These are phyloP conservation scores for Papilio polyxenes DNA, from an alignment of 1,140 invertebrate genomes.

Conservation along the genomic window DNA sequence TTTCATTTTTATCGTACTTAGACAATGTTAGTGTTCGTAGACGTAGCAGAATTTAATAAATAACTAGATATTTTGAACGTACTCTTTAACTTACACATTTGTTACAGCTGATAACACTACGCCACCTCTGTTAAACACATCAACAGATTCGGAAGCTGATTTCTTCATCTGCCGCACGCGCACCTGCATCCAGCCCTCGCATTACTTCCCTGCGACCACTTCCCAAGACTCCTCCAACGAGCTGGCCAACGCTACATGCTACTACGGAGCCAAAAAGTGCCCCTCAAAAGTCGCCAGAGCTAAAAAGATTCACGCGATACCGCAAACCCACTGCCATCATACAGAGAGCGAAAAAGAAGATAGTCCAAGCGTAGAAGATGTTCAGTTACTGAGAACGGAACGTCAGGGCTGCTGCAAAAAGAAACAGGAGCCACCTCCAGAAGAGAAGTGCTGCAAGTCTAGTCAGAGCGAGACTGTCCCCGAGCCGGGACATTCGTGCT, in stretches of 20 bases:
- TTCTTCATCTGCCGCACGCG: conserved; percentile 69
- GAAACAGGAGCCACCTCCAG: conserved; percentile 53
- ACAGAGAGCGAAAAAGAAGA: conserved; percentile 65
- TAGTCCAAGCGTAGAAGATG: conserved; percentile 66
- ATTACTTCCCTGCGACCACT: conserved; percentile 63
- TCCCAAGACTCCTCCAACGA: conserved; percentile 48
- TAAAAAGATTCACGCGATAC: conserved; percentile 49
- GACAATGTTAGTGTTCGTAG: conserved; percentile 1
- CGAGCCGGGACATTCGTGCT: conserved; percentile 46
- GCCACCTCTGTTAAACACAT: conserved; percentile 62
- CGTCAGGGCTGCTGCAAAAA: conserved; percentile 61
- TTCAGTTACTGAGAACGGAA: conserved; percentile 59
- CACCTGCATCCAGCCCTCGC: conserved; percentile 71
- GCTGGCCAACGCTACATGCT: conserved; percentile 55
- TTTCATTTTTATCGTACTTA: conserved; percentile 19
- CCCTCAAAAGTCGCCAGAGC: conserved; percentile 68
- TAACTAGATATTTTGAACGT: neutral
- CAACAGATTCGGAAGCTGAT: conserved; percentile 62
- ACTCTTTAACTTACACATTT: conserved; percentile 24
- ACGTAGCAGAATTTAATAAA: neutral
- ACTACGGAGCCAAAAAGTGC: conserved; percentile 66
- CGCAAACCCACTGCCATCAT: conserved; percentile 47
- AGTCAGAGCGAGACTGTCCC: conserved; percentile 51
- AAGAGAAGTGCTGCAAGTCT: conserved; percentile 59
- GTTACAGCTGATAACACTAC: conserved; percentile 68